These are phyloP conservation scores for Littorina saxatilis DNA, from an alignment of 1,140 invertebrate species.

Conservation along the genomic window DNA sequence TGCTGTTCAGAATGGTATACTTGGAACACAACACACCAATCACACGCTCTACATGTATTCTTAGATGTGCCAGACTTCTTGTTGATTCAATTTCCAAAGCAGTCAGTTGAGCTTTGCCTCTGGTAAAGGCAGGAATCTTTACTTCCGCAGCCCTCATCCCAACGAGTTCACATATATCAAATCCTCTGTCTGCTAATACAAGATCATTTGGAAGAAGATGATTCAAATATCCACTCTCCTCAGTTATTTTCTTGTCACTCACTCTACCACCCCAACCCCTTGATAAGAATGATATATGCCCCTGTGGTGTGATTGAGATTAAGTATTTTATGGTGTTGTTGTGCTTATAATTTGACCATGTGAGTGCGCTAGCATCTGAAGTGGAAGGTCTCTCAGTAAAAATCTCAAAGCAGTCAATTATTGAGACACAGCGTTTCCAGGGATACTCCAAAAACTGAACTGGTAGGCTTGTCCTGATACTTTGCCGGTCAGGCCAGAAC, in stretches of 20 bases:
- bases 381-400: slow-evolving; percentile 37
- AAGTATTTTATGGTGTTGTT: too few species aligned
- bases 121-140: slow-evolving; percentile 44
- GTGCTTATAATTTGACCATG: too few species aligned
- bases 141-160: slow-evolving; percentile 21
- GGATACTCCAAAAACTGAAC: slow-evolving; percentile 34
- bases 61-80: too few species aligned
- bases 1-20: too few species aligned
- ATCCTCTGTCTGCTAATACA: slow-evolving; percentile 41
- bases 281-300: slow-evolving; percentile 39
- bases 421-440: slow-evolving; percentile 29
- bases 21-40: too few species aligned
- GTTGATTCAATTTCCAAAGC: too few species aligned
- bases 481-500: slow-evolving; percentile 39
- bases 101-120: slow-evolving; percentile 13
- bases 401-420: too few species aligned
- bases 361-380: slow-evolving; percentile 42
- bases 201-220: slow-evolving; percentile 42
- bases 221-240: slow-evolving; percentile 28
- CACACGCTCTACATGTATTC: too few species aligned
- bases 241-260: slow-evolving; percentile 44
- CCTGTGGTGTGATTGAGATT: slow-evolving; percentile 46
- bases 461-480: too few species aligned
- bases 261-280: slow-evolving; percentile 46
- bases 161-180: slow-evolving; percentile 43